Base-by-base conservation (phyloP, 1,140 invertebrate species). In the Helicoverpa armigera region DNA sequence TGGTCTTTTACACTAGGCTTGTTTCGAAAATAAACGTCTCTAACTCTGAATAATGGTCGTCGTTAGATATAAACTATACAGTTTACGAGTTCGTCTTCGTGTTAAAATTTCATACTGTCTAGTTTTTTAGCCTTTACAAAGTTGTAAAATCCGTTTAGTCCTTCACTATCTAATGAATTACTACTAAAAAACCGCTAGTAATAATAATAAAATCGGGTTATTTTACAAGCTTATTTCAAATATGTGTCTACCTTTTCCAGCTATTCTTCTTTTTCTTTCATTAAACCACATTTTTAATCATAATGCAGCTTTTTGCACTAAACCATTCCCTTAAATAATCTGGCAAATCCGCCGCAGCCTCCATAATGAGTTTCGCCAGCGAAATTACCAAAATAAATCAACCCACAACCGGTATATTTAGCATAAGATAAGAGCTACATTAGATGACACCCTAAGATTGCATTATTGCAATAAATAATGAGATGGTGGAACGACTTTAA, bases 391-490 rank as follows among this genome's bases (percentile, higher is more conserved):
- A 58, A 58, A 73, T 73, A 58, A 73, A 73, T 73, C 70, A 73
- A 56, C 5, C 53, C 29, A 31, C 5, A 16, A 9, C 13, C 11
- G 5, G 14, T 31, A 73, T 18, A 58, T 58, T 73, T 58, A 43
- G 31, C 14, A 58, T 43, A 43, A 58, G 70, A 58, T 73, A 72
- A 72, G 12, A 43, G 29, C 53, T 16, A 73, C n/a, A 18, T 58
- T 73, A 73, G 70, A 58, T 73, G 53, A 58, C 16, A 73, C 31
- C 70, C 16, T 73, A 56, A 73, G 51, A 73, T 73, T 73, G 70
- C 70, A 58, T 73, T 73, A 73, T 73, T 73, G 53, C 53, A 73
- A 73, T 73, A 73, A 73, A 73, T 73, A 56, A 73, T 58, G 51
- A 11, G 53, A 73, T 29, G 2, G 70, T 23, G n/a, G 51, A 35